A percentile compares a stretch with the other conserved stretches of the same genome.
phyloP scores from a whole-genome alignment of 2,888 invertebrate species.

The Sturmia bella region DNA sequence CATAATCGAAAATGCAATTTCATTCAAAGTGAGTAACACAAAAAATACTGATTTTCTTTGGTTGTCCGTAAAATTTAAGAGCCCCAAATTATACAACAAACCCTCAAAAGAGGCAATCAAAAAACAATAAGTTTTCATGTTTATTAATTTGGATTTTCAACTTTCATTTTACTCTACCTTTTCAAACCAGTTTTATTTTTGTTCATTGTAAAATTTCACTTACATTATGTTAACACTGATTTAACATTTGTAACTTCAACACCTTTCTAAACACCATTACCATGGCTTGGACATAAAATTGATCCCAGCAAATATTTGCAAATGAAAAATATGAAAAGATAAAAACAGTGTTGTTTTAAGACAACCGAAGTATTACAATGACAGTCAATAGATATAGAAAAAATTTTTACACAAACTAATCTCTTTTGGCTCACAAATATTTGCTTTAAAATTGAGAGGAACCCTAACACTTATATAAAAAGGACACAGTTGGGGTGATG shows the following conservation, averaged over 20 bases:
- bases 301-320: not conserved
- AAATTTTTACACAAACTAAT: too few relatives aligned
- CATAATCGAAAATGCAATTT: slow-evolving; percentile 1
- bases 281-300: slow-evolving; percentile 17
- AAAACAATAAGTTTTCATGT: slow-evolving; percentile 60
- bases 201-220: slow-evolving; percentile 39
- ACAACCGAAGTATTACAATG: too few relatives aligned
- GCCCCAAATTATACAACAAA: not conserved
- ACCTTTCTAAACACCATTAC: slow-evolving; percentile 53
- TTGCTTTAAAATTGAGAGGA: too few relatives aligned
- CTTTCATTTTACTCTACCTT: not conserved
- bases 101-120: slow-evolving; percentile 41
- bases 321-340: too few relatives aligned
- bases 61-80: not conserved
- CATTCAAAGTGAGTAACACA: not conserved
- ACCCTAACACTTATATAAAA: too few relatives aligned
- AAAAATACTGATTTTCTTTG: not conserved
- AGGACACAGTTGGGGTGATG: too few relatives aligned
- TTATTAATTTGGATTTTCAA: slow-evolving; percentile 61
- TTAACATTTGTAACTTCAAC: slow-evolving; percentile 65
- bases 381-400: too few relatives aligned
- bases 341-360: too few relatives aligned
- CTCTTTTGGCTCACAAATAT: too few relatives aligned
- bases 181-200: not conserved
- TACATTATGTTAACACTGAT: slow-evolving; percentile 66